phyloP scores from a whole-genome alignment of 2,888 invertebrate genomes.

The Thymelicus sylvestris region DNA sequence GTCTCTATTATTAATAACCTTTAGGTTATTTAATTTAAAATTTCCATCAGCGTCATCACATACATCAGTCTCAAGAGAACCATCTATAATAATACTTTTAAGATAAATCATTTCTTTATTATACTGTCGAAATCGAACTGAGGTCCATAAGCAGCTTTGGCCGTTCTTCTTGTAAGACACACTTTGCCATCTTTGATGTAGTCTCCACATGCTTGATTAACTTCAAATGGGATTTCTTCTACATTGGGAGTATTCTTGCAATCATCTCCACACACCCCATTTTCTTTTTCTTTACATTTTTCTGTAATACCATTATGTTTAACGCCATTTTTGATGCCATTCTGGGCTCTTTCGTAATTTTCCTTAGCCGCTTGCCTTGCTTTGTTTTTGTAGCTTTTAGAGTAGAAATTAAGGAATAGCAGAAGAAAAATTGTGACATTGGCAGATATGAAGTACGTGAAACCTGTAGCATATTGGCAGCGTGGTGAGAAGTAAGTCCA shows the following conservation, averaged over 20 bases:
- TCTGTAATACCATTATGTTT: slow-evolving; percentile 49
- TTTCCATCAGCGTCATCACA: slow-evolving; percentile 62
- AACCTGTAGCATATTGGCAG: slow-evolving; percentile 85
- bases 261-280: slow-evolving; percentile 54
- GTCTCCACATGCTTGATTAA: slow-evolving; percentile 67
- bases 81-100: slow-evolving; percentile 42
- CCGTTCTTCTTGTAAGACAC: slow-evolving; percentile 67
- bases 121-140: slow-evolving; percentile 68
- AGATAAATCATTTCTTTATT: slow-evolving; percentile 71
- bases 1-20: slow-evolving; percentile 34
- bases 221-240: slow-evolving; percentile 65
- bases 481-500: slow-evolving; percentile 83
- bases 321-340: slow-evolving; percentile 53
- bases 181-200: slow-evolving; percentile 67
- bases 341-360: slow-evolving; percentile 52
- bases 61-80: slow-evolving; percentile 77
- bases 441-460: slow-evolving; percentile 81
- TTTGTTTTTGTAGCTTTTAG: slow-evolving; percentile 82
- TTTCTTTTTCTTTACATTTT: slow-evolving; percentile 50
- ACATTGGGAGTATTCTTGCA: slow-evolving; percentile 52
- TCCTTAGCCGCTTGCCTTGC: slow-evolving; percentile 53
- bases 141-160: slow-evolving; percentile 61
- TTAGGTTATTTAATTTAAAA: slow-evolving; percentile 42
- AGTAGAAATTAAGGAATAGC: slow-evolving; percentile 88
- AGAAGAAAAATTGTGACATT: slow-evolving; percentile 87